Evolutionary conservation across 2,113 vertebrate species (phyloP), one percentile per base, ranked within the genome.

Genomic region (Ptilorrhoa leucosticta): DNA sequence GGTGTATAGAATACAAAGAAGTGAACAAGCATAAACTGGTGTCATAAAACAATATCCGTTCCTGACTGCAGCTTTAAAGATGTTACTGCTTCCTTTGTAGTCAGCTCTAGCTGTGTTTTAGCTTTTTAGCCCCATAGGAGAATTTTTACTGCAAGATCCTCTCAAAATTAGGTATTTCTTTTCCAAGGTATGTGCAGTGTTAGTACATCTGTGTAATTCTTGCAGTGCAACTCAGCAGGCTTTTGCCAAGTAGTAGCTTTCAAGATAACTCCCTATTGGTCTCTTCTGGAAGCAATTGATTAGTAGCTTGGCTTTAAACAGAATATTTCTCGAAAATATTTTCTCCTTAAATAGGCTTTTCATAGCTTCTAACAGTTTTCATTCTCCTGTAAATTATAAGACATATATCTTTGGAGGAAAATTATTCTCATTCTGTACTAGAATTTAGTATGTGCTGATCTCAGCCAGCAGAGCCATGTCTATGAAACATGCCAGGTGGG

Each of bases 331-430:
- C n/a, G 13, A 94, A 93, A 93, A 83, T 45, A 81, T 53, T 81
- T 94, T 91, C 90, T 95, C 21, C 75, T 72, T 76, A 94, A 94
- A 73, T 37, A 81, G 73, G 20, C 24, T 60, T 93, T 94, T 86
- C 63, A 33, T 90, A 76, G 37, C 37, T 84, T 78, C 19, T 72
- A 86, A 76, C 57, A 4, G 5, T 69, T 90, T 97, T 65, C 21
- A 60, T 82, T 70, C 14, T 47, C 9, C 54, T 83, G 76, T 70
- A 94, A 75, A 92, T 93, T 77, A 63, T 50, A 90, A 64, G 70
- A 90, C 47, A 70, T 39, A 30, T 15, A 54, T 81, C 65, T 90
- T 56, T 58, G 56, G 64, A 79, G 63, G 79, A 75, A 90, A 93
- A 87, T 71, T 1, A 73, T 83, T 85, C 42, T 78, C 51, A 81